phyloP scores from a whole-genome alignment of 2,888 invertebrate genomes.

The Bombyx huttoni region DNA sequence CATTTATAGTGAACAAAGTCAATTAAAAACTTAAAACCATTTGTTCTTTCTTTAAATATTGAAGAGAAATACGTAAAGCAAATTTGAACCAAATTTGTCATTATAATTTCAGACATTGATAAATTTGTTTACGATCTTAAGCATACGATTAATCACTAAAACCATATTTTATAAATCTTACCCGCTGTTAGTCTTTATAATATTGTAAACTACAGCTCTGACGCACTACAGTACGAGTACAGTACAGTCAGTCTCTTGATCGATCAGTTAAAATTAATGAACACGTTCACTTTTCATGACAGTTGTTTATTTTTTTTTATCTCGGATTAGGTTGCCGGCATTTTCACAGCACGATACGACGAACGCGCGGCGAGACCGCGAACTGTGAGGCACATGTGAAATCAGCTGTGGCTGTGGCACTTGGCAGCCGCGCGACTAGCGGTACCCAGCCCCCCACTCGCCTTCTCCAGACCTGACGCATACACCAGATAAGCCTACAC shows the following conservation, averaged over 20 bases:
- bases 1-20: not conserved
- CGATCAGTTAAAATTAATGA: conserved; percentile 5
- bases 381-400: conserved; percentile 50
- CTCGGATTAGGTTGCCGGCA: conserved; percentile 40
- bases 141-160: not conserved
- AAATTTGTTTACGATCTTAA: not conserved
- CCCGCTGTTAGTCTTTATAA: conserved; percentile 21
- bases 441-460: conserved; percentile 27
- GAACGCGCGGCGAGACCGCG: conserved; percentile 33
- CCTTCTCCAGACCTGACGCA: conserved; percentile 17
- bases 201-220: no score
- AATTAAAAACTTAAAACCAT: not conserved
- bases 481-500: conserved; percentile 30
- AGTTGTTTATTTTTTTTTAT: conserved; percentile 14
- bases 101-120: not conserved
- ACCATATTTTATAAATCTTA: conserved; percentile 15
- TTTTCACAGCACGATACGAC: conserved; percentile 26
- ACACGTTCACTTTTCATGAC: conserved; percentile 34
- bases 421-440: conserved; percentile 22
- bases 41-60: not conserved
- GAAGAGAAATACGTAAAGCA: not conserved
- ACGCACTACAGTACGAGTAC: not conserved
- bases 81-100: not conserved
- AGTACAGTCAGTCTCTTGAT: not conserved
- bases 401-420: conserved; percentile 52